Percentiles rank a stretch among this genome's conserved stretches.
phyloP scores from a whole-genome alignment of 2,113 vertebrate genomes.

The Spheniscus mendiculus region DNA sequence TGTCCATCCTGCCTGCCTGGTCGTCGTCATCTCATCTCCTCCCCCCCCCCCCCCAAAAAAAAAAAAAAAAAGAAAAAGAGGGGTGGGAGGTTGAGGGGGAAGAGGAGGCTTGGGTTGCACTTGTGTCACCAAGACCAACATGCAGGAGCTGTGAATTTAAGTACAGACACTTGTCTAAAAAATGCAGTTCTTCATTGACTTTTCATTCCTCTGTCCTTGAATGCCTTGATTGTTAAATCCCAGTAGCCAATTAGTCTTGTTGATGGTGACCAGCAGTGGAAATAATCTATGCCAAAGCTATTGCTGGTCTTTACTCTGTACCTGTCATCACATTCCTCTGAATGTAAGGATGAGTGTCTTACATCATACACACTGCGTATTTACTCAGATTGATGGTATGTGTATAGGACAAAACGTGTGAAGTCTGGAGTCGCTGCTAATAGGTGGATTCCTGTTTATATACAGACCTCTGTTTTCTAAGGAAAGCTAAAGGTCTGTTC shows the following conservation, averaged over 20 bases:
- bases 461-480: accelerated
- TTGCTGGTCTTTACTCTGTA: background rate
- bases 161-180: background rate
- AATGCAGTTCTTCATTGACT: background rate
- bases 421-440: background rate
- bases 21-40: background rate
- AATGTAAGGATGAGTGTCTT: background rate
- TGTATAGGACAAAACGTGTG: background rate
- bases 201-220: background rate
- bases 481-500: background rate
- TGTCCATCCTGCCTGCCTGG: background rate
- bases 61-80: background rate
- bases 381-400: background rate
- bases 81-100: background rate
- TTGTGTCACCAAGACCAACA: background rate
- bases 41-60: background rate
- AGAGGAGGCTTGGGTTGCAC: background rate
- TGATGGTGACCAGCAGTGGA: background rate
- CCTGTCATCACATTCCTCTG: background rate
- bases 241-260: slow-evolving; percentile 10
- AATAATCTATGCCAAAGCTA: background rate
- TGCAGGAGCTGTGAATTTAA: background rate
- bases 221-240: slow-evolving; percentile 24
- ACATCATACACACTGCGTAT: background rate
- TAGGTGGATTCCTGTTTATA: background rate